Evolutionary conservation across 2,888 invertebrate species (phyloP).

Genomic region (Anoncus sp.): DNA sequence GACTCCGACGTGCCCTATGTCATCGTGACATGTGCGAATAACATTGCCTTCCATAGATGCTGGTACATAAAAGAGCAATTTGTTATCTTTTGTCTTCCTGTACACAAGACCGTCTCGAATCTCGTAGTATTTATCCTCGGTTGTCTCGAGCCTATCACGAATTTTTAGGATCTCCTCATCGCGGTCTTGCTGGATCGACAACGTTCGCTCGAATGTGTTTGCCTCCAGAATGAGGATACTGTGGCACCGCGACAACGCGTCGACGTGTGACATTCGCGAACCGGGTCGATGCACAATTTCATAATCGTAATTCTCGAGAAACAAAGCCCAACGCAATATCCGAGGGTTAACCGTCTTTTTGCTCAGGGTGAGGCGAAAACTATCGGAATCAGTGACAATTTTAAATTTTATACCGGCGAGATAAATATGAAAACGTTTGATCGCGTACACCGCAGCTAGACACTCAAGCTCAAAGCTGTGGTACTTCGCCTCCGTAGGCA

Average conservation of each 20-base stretch:
- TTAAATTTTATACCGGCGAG: conserved; percentile 69
- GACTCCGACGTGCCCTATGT: too few relatives aligned
- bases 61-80: too few relatives aligned
- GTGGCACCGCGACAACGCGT: conserved; percentile 59
- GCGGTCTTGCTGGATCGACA: too few relatives aligned
- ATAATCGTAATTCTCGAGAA: conserved; percentile 64
- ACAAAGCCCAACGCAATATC: conserved; percentile 63
- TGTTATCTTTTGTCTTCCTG: too few relatives aligned
- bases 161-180: too few relatives aligned
- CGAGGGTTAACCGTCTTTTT: conserved; percentile 63
- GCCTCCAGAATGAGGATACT: conserved; percentile 56
- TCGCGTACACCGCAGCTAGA: conserved; percentile 71
- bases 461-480: conserved; percentile 73
- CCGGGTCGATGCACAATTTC: conserved; percentile 58
- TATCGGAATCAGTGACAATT: conserved; percentile 73
- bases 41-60: too few relatives aligned
- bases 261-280: conserved; percentile 61
- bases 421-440: conserved; percentile 72
- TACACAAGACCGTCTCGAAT: too few relatives aligned
- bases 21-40: too few relatives aligned
- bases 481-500: conserved; percentile 69
- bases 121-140: too few relatives aligned
- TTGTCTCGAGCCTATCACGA: too few relatives aligned
- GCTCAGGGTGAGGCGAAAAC: conserved; percentile 63
- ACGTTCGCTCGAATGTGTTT: conserved; percentile 63